Evolutionary conservation across 2,888 invertebrate species (phyloP), one percentile per base, ranked within the genome.

Genomic region (Dolichopus griseipennis): DNA sequence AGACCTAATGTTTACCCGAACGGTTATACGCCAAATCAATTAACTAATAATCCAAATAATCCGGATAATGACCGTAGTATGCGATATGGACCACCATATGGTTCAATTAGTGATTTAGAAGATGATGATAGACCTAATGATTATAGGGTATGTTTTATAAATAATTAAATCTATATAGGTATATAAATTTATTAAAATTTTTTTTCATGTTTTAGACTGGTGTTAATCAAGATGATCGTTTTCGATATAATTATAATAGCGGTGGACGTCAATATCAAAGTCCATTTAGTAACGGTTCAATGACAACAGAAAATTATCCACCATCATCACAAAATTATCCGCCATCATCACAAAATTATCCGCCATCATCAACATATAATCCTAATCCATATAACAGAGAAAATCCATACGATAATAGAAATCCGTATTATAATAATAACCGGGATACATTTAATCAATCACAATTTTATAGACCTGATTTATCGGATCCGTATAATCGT

Each of bases 11-110:
- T 78, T 12, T 75, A 70, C 62, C 77, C 78, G 69, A 81, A 80
- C 69, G 78, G 79, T 21, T 79, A 78, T 63, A 75, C 79, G 41
- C 67, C 69, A 12, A 10, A 76, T 73, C 37, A 37, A 21, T 20
- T 75, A 75, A 10, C 68, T 70, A 61, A 65, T 43, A 9, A 75
- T 73, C 37, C 74, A 75, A n/a, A 71, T 75, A 18, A 75, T 73
- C 77, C 75, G n/a, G 81, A 81, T 73, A 70, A 70, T 2, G 77
- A 81, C 74, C 76, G 82, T 22, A 78, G 77, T 70, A 75, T 77
- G 67, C 75, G 82, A 15, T 81, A 75, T 69, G 82, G 81, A 1
- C 81, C 81, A 4, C 80, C 80, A 18, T 81, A 80, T 71, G 22
- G 73, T 6, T 75, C 76, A 66, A 75, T 76, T 66, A 71, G 72